Conservation (phyloP, 2,888 invertebrate species). For the Dynastes maya region DNA sequence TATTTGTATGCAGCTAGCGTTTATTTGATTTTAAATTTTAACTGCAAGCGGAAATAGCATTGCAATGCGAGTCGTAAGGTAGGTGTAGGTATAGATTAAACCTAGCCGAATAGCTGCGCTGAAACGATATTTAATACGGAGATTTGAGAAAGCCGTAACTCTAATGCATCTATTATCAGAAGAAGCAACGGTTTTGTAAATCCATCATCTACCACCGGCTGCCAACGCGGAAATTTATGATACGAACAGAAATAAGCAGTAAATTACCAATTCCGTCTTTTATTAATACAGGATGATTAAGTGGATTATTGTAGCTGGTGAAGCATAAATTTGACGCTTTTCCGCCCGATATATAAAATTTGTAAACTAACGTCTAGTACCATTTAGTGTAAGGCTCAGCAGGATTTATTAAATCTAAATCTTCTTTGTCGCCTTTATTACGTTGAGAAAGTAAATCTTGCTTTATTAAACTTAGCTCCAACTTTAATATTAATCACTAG, state of each 20-base stretch:
- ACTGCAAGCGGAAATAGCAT: slow-evolving; percentile 14
- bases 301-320: slow-evolving; percentile 6
- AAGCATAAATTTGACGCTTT: neutral
- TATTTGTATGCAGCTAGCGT: neutral
- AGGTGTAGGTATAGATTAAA: neutral
- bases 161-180: slow-evolving; percentile 28
- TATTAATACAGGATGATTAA: slow-evolving; percentile 17
- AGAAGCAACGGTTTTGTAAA: slow-evolving; percentile 28
- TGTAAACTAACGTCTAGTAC: neutral
- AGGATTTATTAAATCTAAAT: too few relatives aligned
- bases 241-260: slow-evolving; percentile 25
- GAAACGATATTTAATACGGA: slow-evolving; percentile 11
- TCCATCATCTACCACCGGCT: slow-evolving; percentile 26
- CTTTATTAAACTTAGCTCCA: too few relatives aligned
- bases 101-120: neutral
- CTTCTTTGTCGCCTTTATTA: too few relatives aligned
- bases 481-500: too few relatives aligned
- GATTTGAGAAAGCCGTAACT: slow-evolving; percentile 2
- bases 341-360: neutral
- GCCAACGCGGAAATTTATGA: slow-evolving; percentile 25
- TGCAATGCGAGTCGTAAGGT: neutral
- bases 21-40: slow-evolving; percentile 29
- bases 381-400: too few relatives aligned
- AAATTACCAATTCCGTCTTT: slow-evolving; percentile 34
- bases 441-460: too few relatives aligned